These are phyloP conservation scores for Macaca fascicularis DNA, from an alignment of 2,113 vertebrate genomes.

Conservation along the genomic window T2T-MFA8v1.1 NC_088395.1:85264001-85264500, in stretches of 20 bases:
- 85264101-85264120: background rate
- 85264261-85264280: background rate
- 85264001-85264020: background rate
- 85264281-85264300: background rate
- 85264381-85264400: background rate
- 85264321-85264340: background rate
- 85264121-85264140: background rate
- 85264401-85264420: slow-evolving; percentile 8
- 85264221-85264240: background rate
- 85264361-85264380: slow-evolving; percentile 10
- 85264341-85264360: slow-evolving; percentile 20
- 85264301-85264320: background rate
- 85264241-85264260: slow-evolving; percentile 4
- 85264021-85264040: background rate
- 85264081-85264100: background rate
- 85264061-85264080: background rate
- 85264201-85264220: background rate
- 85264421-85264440: background rate
- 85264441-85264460: slow-evolving; percentile 50
- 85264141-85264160: background rate
- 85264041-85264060: background rate
- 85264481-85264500: background rate
- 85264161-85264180: slow-evolving; percentile 11
- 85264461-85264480: background rate
- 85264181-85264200: background rate